A percentile compares a stretch with the other conserved stretches of the same genome.
Evolutionary conservation across 1,140 invertebrate genomes (phyloP).

Genomic region (Phortica variegata): DNA sequence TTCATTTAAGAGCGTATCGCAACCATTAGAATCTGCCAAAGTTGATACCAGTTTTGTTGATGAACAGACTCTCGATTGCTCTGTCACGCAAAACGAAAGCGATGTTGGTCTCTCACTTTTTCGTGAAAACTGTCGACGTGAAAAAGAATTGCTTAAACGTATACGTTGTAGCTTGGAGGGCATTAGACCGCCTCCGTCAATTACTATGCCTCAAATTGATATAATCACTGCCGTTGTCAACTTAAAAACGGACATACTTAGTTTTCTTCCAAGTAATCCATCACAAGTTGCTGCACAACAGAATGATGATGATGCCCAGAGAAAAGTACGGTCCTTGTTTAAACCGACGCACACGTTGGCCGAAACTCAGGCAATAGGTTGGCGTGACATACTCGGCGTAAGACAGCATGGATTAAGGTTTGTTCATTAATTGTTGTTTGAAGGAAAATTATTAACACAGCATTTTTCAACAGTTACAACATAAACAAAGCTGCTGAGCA

Average conservation of each 20-base stretch:
- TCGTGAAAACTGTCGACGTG: conserved; percentile 42
- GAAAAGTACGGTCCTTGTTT: conserved; percentile 27
- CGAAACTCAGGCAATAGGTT: conserved; percentile 51
- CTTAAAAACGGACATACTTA: conserved; percentile 58
- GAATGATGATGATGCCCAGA: conserved; percentile 23
- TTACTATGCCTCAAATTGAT: conserved; percentile 61
- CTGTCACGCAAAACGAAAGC: conserved; percentile 17
- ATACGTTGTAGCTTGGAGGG: conserved; percentile 58
- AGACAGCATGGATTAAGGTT: conserved; percentile 63
- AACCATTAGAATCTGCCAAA: no score
- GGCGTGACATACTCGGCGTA: conserved; percentile 59
- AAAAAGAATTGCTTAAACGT: conserved; percentile 37
- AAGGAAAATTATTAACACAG: background rate
- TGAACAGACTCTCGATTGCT: conserved; percentile 33
- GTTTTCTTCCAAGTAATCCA: conserved; percentile 22
- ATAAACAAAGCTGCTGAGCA: conserved; percentile 61
- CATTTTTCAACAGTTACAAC: conserved; percentile 55
- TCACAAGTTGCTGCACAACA: background rate
- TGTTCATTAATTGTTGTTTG: conserved; percentile 1
- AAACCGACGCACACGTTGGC: conserved; percentile 42
- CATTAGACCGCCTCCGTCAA: conserved; percentile 65
- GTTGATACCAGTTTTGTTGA: conserved; percentile 50
- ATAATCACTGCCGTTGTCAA: conserved; percentile 54
- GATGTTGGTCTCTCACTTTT: conserved; percentile 32
- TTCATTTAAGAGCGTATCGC: conserved; percentile 29